Percentiles rank a stretch among this genome's conserved stretches.
phyloP scores from a whole-genome alignment of 2,888 invertebrate species.

The Sinotaia quadrata region DNA sequence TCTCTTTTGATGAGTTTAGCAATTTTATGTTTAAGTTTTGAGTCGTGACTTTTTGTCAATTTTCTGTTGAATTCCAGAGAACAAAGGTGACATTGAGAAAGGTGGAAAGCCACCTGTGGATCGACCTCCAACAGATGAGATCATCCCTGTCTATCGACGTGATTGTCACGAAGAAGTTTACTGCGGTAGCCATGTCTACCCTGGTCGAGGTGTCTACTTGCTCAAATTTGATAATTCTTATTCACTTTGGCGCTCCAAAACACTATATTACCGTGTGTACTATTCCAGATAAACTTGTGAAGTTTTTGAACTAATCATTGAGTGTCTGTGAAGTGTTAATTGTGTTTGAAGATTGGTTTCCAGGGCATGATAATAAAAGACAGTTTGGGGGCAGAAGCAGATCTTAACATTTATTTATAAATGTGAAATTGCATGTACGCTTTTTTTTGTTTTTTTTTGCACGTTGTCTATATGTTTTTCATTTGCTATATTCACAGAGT shows the following conservation, averaged over 20 bases:
- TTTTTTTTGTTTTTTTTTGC: too few species aligned
- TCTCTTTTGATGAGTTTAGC: too few species aligned
- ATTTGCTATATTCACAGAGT: too few species aligned
- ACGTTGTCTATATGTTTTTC: too few species aligned
- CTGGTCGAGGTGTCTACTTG: conserved; percentile 96
- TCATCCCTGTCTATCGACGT: conserved; percentile 94
- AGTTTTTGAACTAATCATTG: too few species aligned
- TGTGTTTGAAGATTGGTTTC: too few species aligned
- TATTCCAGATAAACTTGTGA: conserved; percentile 78
- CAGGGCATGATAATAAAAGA: too few species aligned
- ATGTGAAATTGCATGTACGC: too few species aligned
- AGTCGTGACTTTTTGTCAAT: not conserved
- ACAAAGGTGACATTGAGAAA: conserved; percentile 77
- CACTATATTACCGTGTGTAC: conserved; percentile 97
- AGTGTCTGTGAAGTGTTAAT: too few species aligned
- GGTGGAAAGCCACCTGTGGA: conserved; percentile 53
- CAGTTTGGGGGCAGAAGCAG: too few species aligned
- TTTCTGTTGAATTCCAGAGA: conserved; percentile 32
- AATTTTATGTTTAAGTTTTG: too few species aligned
- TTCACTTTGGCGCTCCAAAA: conserved; percentile 98
- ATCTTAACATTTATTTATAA: too few species aligned
- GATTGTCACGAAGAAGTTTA: conserved; percentile 98
- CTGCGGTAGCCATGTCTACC: conserved; percentile 97
- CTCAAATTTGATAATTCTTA: conserved; percentile 99
- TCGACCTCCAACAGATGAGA: conserved; percentile 82